These are phyloP conservation scores for Steinernema feltiae DNA, from an alignment of 1,140 invertebrate species.

Conservation along the genomic window DNA sequence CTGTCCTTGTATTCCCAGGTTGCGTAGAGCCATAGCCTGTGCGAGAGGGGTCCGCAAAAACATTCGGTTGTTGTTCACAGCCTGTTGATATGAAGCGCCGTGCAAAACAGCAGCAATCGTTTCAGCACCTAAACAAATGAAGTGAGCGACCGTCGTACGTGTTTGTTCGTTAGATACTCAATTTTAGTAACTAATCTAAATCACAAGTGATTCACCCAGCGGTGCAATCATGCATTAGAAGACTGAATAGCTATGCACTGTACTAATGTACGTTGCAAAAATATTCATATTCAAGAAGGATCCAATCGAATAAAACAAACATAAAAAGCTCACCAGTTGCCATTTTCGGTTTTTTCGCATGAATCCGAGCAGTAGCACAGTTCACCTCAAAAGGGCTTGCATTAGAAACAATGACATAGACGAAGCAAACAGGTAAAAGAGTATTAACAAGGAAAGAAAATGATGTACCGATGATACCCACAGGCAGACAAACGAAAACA, in stretches of 20 bases:
- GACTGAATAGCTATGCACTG: slow-evolving; percentile 3
- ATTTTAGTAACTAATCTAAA: slow-evolving; percentile 17
- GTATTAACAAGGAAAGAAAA: background rate
- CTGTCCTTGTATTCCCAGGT: slow-evolving; percentile 3
- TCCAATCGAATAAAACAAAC: background rate
- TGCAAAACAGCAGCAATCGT: slow-evolving; percentile 13
- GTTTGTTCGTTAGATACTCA: slow-evolving; percentile 12
- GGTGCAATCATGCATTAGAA: slow-evolving; percentile 25
- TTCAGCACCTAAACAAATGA: background rate
- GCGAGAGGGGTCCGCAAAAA: slow-evolving; percentile 15
- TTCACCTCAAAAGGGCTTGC: slow-evolving; percentile 29
- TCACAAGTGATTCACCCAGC: slow-evolving; percentile 23
- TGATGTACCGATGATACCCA: background rate
- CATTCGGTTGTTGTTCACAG: slow-evolving; percentile 4
- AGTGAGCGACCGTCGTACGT: background rate
- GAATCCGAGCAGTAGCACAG: slow-evolving; percentile 39
- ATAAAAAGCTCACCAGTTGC: slow-evolving; percentile 21
- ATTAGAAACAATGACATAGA: slow-evolving; percentile 15
- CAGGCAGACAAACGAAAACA: background rate
- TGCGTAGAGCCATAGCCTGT: background rate
- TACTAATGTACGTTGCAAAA: slow-evolving; percentile 8
- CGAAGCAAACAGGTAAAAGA: slow-evolving; percentile 3
- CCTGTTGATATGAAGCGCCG: slow-evolving; percentile 8
- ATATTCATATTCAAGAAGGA: background rate
- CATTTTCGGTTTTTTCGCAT: slow-evolving; percentile 39